These are phyloP conservation scores for Troglohyphantes excavatus DNA, from an alignment of 2,888 invertebrate genomes.

Conservation along the genomic window DNA sequence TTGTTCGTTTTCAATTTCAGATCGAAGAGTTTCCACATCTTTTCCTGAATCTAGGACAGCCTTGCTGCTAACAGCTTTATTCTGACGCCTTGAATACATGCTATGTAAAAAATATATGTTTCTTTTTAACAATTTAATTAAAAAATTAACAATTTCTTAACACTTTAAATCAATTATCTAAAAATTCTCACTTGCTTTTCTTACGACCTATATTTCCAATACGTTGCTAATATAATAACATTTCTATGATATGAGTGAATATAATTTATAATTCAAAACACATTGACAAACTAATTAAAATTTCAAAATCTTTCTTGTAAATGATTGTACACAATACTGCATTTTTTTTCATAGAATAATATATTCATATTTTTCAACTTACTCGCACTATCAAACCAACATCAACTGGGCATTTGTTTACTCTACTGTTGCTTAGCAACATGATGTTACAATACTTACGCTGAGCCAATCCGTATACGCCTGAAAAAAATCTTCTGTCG, in stretches of 20 bases:
- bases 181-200: background rate
- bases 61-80: slow-evolving; percentile 61
- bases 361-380: too few relatives aligned
- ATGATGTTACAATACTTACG: background rate
- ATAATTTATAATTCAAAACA: background rate
- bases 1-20: slow-evolving; percentile 78
- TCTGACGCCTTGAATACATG: slow-evolving; percentile 74
- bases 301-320: background rate
- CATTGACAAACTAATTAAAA: too few relatives aligned
- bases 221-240: background rate
- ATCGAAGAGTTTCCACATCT: slow-evolving; percentile 74
- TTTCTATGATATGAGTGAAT: background rate
- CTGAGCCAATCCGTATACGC: too few relatives aligned
- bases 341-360: too few relatives aligned
- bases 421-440: slow-evolving; percentile 1
- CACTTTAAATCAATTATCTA: background rate
- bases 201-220: background rate
- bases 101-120: background rate
- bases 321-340: background rate
- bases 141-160: background rate
- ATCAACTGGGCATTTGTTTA: background rate
- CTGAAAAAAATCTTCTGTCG: too few relatives aligned
- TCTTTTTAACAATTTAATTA: background rate
- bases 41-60: slow-evolving; percentile 65
- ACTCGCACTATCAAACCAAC: background rate